phyloP scores from a whole-genome alignment of 1,140 invertebrate species.

The Zophobas morio region DNA sequence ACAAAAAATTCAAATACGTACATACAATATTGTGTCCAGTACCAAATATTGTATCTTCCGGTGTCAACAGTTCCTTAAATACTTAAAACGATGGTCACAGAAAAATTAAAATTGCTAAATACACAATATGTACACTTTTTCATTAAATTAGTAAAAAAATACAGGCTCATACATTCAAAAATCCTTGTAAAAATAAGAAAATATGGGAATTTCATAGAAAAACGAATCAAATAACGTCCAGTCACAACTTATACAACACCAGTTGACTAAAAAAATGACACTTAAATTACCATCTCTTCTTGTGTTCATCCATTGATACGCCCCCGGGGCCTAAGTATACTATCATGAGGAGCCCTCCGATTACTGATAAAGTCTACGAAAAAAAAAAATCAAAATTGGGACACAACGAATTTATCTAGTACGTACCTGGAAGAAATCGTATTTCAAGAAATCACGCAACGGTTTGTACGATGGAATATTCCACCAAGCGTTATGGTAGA shows the following conservation, averaged over 20 bases:
- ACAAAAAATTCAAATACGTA: slow-evolving; percentile 30
- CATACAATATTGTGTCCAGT: slow-evolving; percentile 1
- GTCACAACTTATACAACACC: slow-evolving; percentile 36
- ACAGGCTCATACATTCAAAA: slow-evolving; percentile 28
- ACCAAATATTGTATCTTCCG: neutral
- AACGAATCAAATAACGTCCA: slow-evolving; percentile 28
- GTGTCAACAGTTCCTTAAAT: slow-evolving; percentile 10
- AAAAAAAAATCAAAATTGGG: slow-evolving; percentile 55
- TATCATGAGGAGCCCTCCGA: slow-evolving; percentile 99
- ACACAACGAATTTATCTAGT: neutral
- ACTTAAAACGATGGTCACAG: neutral
- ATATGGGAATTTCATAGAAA: slow-evolving; percentile 15
- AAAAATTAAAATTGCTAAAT: slow-evolving; percentile 24
- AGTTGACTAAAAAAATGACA: slow-evolving; percentile 19
- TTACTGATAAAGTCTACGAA: slow-evolving; percentile 95
- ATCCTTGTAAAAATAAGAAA: slow-evolving; percentile 18
- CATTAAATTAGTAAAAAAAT: slow-evolving; percentile 39
- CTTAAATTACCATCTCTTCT: slow-evolving; percentile 93
- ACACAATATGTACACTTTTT: slow-evolving; percentile 35
- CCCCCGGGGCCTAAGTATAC: slow-evolving; percentile 98
- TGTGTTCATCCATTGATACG: slow-evolving; percentile 99
- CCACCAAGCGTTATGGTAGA: slow-evolving; percentile 99
- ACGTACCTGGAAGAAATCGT: slow-evolving; percentile 98
- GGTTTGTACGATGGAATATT: slow-evolving; percentile 94
- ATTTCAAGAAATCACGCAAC: slow-evolving; percentile 98